Base-by-base conservation (phyloP, 2,888 invertebrate genomes). In the Oxyteleia sp. region DNA sequence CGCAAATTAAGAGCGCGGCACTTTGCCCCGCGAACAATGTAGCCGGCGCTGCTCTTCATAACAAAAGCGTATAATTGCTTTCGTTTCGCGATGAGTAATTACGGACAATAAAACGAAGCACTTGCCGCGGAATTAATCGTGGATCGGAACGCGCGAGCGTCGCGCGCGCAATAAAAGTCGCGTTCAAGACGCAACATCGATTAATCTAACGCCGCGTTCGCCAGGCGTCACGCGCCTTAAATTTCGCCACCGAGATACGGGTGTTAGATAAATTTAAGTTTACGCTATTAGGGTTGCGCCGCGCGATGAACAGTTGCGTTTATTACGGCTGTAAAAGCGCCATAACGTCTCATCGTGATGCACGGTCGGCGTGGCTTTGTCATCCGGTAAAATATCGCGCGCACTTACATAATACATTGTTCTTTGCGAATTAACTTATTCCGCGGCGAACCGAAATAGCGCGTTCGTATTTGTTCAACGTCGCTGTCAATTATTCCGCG, bases 181-280 rank as follows among this genome's bases (percentile, higher is more conserved):
- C 64, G 75, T 41, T 20, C 49, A 35, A 82, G 84, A 84, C 78
- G 66, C 76, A 80, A 71, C 83, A 80, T 82, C 79, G 76, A 86
- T 86, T 85, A 82, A 59, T 81, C 76, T 35, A 55, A 69, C 20
- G 61, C n/a, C 38, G 4, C 53, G 68, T 51, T 80, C n/a, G 59
- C 57, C 75, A 35, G 43, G 18, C 69, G 43, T 66, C 55, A 64
- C 47, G 71, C 63, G 63, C 66, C 75, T 75, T 75, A 64, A 64
- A 83, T 75, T 75, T 61, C 35, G 38, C 64, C 45, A 18, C 15
- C 53, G 64, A 63, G 81, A 82, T 81, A 81, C 55, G 74, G 59
- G 74, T 47, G 74, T 69, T 72, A 74, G 69, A 75, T 82, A 82
- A 82, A 75, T 82, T 82, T 64, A 63, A 75, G 75, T 82, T 81